A percentile compares a stretch with the other conserved stretches of the same genome.
These are phyloP conservation scores for Alosa sapidissima DNA, from an alignment of 2,797 vertebrate species.

Conservation along the genomic window DNA sequence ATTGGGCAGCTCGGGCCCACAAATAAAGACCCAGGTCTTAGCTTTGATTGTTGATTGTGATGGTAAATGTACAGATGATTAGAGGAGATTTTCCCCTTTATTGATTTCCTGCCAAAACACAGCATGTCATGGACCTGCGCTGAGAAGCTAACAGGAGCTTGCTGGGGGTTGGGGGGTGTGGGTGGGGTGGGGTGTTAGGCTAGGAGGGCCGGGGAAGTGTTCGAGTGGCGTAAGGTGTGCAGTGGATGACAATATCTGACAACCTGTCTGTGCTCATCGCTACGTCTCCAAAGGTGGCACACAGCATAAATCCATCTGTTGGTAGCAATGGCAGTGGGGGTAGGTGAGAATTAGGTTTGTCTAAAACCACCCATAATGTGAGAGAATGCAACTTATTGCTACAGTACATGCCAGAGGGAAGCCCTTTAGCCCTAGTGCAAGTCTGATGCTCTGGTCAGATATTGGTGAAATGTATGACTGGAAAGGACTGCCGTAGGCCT, in stretches of 20 bases:
- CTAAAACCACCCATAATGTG: not conserved
- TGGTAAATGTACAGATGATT: constrained; percentile 99
- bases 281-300: not conserved
- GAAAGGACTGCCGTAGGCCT: no score
- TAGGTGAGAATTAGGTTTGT: not conserved
- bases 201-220: not conserved
- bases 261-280: not conserved
- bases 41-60: constrained; percentile 99
- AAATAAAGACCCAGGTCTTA: constrained; percentile 99
- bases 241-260: not conserved
- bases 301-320: not conserved
- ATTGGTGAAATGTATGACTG: not conserved
- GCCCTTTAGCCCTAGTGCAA: not conserved
- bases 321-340: not conserved
- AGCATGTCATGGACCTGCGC: constrained; percentile 94
- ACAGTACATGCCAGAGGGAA: not conserved
- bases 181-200: not conserved
- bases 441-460: not conserved
- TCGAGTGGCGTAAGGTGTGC: not conserved
- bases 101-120: constrained; percentile 99
- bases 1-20: constrained; percentile 99
- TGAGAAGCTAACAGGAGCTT: constrained; percentile 61
- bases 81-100: constrained; percentile 99
- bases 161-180: constrained; percentile 32
- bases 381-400: not conserved